Evolutionary conservation across 2,797 vertebrate genomes (phyloP).

Genomic region (Champsocephalus esox): DNA sequence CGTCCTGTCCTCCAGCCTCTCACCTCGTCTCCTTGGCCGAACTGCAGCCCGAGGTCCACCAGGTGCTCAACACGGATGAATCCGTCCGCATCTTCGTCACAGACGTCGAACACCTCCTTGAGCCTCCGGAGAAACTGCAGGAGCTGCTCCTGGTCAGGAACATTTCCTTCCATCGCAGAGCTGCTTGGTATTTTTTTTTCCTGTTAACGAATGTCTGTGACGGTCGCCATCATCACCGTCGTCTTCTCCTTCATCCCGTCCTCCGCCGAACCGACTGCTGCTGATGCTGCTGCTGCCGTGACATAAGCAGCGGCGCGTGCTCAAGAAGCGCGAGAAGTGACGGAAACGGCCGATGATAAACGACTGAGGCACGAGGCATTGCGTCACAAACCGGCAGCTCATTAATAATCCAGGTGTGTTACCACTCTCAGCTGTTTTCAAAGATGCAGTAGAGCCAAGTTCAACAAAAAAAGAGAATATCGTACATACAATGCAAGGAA

Average conservation of each 20-base stretch:
- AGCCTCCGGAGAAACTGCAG: conserved; percentile 86
- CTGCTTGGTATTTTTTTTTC: neutral
- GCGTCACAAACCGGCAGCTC: conserved; percentile 44
- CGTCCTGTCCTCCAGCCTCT: conserved; percentile 29
- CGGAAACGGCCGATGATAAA: conserved; percentile 50
- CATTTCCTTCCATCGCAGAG: conserved; percentile 78
- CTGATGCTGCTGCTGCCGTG: conserved; percentile 45
- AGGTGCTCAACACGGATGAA: conserved; percentile 89
- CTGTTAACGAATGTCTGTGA: conserved; percentile 2
- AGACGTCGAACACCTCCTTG: conserved; percentile 90
- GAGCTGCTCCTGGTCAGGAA: conserved; percentile 81
- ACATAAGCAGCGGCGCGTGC: conserved; percentile 52
- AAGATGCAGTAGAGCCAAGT: too few relatives aligned
- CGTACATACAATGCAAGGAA: too few relatives aligned
- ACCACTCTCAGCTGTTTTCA: neutral
- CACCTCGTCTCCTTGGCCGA: conserved; percentile 93
- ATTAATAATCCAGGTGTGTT: conserved; percentile 51
- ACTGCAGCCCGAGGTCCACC: conserved; percentile 86
- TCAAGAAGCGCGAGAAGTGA: conserved; percentile 17
- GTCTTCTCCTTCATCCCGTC: neutral
- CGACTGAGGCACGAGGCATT: conserved; percentile 37
- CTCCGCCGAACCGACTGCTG: conserved; percentile 21
- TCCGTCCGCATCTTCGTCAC: conserved; percentile 88
- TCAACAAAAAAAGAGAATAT: too few relatives aligned
- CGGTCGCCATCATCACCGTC: conserved; percentile 58